A percentile compares a stretch with the other conserved stretches of the same genome.
phyloP scores from a whole-genome alignment of 35 echinoderm and acorn worm species.

The Apostichopus japonicus region DNA sequence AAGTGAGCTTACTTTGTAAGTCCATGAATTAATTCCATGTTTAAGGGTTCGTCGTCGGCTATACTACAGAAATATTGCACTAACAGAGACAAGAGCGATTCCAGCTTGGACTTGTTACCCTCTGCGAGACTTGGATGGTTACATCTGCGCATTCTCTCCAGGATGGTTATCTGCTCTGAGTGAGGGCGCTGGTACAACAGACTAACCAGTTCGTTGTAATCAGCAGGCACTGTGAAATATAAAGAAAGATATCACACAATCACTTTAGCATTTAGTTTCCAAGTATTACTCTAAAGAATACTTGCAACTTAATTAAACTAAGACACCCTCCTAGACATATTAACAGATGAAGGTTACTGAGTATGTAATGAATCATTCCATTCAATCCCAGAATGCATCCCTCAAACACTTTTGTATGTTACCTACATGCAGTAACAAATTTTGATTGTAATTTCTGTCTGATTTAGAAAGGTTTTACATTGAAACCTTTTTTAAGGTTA shows the following conservation, averaged over 20 bases:
- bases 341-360: neutral
- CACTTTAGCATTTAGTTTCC: neutral
- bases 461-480: too few species aligned
- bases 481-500: too few species aligned
- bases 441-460: too few species aligned
- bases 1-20: conserved; percentile 82
- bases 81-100: conserved; percentile 65
- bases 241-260: neutral
- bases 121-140: conserved; percentile 92
- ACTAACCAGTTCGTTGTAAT: conserved; percentile 40
- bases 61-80: conserved; percentile 75
- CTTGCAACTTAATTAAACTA: neutral
- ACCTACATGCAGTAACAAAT: too few species aligned
- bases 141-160: conserved; percentile 77
- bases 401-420: too few species aligned
- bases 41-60: conserved; percentile 28
- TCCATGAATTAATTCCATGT: conserved; percentile 74
- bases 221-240: conserved; percentile 24
- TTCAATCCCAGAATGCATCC: too few species aligned
- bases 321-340: neutral
- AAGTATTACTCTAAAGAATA: neutral
- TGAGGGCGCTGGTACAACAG: conserved; percentile 47
- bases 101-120: conserved; percentile 94
- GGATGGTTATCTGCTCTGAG: conserved; percentile 61
- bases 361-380: too few species aligned